Evolutionary conservation across 2,888 invertebrate species (phyloP), one percentile per base, ranked within the genome.

Genomic region (Agonum fuliginosum): DNA sequence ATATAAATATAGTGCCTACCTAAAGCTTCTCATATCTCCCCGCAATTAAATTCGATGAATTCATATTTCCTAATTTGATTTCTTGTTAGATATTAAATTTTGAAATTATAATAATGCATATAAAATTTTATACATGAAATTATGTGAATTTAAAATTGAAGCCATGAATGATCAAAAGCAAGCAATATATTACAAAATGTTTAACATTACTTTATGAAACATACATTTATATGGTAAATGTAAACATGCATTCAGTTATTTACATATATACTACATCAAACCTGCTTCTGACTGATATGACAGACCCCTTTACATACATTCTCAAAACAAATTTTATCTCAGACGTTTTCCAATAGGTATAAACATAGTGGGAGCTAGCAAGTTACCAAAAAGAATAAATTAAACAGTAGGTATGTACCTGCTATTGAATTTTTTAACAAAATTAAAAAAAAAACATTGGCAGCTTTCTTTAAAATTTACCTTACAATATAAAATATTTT

Each of bases 231-330:
- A 54, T n/a, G n/a, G n/a, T n/a, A n/a, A n/a, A n/a, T 54, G 54
- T 54, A 54, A 54, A 54, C 54, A 54, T 54, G 24, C 22, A 54
- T 54, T 24, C 54, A 24, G 54, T 22, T 54, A 54, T 54, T 54
- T 24, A 54, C 54, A 54, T 54, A 54, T 24, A 54, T 54, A 24
- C 54, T 24, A 24, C 22, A 22, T 54, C 54, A 54, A 51, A 51
- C 20, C 19, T 24, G 54, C 24, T 54, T 54, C 1, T 22, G 22
- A 22, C 24, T 54, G 24, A 24, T 54, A 54, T 54, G 24, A 54
- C 54, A 54, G 54, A 24, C n/a, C n/a, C n/a, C 54, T 54, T 54
- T 54, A 54, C 54, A 54, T 54, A 54, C 20, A 54, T 54, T 54
- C 24, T 54, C 22, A 54, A 54, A 54, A 54, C 54, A 54, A 54